phyloP scores from a whole-genome alignment of 2,113 vertebrate genomes.

The Amblyornis subalaris region DNA sequence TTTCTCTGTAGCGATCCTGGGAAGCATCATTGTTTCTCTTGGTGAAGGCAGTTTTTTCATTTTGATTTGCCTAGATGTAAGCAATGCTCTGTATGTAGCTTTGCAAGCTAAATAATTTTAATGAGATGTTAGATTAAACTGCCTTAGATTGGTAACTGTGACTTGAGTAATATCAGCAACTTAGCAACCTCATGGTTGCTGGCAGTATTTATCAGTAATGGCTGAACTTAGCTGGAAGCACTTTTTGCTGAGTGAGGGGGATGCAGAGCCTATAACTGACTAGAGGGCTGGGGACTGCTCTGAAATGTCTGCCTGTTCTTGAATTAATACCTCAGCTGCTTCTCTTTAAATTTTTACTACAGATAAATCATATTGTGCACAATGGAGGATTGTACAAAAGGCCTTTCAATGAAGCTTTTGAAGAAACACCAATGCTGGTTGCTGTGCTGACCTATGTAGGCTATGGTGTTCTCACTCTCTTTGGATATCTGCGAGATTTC shows the following conservation, averaged over 20 bases:
- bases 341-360: conserved; percentile 15
- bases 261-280: not conserved
- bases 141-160: not conserved
- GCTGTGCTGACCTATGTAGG: conserved; percentile 96
- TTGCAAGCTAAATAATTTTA: not conserved
- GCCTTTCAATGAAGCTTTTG: conserved; percentile 88
- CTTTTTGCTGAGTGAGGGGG: fast-evolving
- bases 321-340: not conserved
- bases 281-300: not conserved
- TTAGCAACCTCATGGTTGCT: not conserved
- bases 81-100: not conserved
- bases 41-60: not conserved
- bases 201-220: not conserved
- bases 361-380: conserved; percentile 80
- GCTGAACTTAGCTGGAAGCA: not conserved
- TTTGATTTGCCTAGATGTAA: not conserved
- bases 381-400: conserved; percentile 88
- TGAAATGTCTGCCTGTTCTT: not conserved
- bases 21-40: not conserved
- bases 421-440: conserved; percentile 94
- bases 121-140: not conserved
- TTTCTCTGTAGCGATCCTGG: not conserved
- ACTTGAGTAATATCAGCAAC: not conserved
- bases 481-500: conserved; percentile 95
- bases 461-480: conserved; percentile 94